Percentiles rank a stretch among this genome's conserved stretches.
Conservation (phyloP, 2,888 invertebrate species). For the Thysanoteuthis rhombus region DNA sequence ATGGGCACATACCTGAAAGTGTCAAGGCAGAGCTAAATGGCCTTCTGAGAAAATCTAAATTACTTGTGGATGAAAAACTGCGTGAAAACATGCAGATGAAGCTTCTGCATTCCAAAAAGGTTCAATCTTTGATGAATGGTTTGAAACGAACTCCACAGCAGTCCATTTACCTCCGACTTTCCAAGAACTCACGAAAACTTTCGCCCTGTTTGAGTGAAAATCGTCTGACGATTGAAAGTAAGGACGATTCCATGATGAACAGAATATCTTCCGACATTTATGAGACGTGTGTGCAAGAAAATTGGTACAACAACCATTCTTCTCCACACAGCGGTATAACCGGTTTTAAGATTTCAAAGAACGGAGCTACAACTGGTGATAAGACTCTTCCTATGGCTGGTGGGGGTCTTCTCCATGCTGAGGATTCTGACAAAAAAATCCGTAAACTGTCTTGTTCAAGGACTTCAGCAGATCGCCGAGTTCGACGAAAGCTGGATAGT, state of each 20-base stretch:
- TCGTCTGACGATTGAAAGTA: neutral
- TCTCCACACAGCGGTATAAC: neutral
- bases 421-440: neutral
- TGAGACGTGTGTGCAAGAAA: neutral
- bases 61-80: conserved; percentile 45
- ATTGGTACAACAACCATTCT: neutral
- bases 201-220: neutral
- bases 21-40: conserved; percentile 36
- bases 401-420: neutral
- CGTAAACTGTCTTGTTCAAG: neutral
- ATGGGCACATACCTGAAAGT: neutral
- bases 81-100: conserved; percentile 48
- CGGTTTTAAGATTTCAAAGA: neutral
- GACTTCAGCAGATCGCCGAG: neutral
- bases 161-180: neutral
- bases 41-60: conserved; percentile 37
- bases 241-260: neutral
- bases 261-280: neutral
- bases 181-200: neutral
- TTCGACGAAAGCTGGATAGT: neutral
- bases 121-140: conserved; percentile 36
- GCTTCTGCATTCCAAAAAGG: conserved; percentile 38
- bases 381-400: neutral
- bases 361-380: neutral
- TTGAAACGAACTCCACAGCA: neutral